phyloP scores from a whole-genome alignment of 2,888 invertebrate genomes.

The Andrena minutula region DNA sequence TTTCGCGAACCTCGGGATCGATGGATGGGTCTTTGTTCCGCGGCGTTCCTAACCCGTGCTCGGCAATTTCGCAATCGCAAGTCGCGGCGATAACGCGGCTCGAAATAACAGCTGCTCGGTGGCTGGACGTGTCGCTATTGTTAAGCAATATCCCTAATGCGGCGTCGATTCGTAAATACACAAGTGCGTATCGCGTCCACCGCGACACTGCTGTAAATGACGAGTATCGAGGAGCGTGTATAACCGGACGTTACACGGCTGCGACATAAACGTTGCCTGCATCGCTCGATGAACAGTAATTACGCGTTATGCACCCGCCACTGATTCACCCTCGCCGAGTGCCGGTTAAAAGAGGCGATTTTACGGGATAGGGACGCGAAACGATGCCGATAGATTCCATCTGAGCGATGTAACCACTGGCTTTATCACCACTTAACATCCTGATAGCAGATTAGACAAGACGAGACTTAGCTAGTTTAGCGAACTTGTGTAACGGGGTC shows the following conservation, averaged over 20 bases:
- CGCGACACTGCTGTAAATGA: constrained; percentile 53
- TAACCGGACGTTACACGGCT: constrained; percentile 56
- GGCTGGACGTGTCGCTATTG: constrained; percentile 49
- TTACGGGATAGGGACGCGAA: not conserved
- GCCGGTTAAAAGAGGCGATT: constrained; percentile 31
- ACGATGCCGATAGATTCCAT: not conserved
- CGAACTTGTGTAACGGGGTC: not conserved
- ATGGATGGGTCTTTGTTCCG: not conserved
- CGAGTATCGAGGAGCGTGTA: constrained; percentile 54
- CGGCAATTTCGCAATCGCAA: constrained; percentile 40
- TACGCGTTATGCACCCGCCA: constrained; percentile 65
- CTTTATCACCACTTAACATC: not conserved
- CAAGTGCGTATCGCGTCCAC: constrained; percentile 8
- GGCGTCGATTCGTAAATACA: constrained; percentile 61
- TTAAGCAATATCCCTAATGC: constrained; percentile 65
- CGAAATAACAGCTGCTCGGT: constrained; percentile 53
- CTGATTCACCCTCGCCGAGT: constrained; percentile 33
- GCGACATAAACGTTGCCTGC: constrained; percentile 53
- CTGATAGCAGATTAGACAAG: not conserved
- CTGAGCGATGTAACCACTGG: not conserved
- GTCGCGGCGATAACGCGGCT: constrained; percentile 36
- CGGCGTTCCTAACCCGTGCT: not conserved
- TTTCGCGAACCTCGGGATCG: not conserved
- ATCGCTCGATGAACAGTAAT: constrained; percentile 67
- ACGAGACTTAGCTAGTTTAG: not conserved